Evolutionary conservation across 2,113 vertebrate genomes (phyloP).

Genomic region (Craseonycteris thonglongyai): DNA sequence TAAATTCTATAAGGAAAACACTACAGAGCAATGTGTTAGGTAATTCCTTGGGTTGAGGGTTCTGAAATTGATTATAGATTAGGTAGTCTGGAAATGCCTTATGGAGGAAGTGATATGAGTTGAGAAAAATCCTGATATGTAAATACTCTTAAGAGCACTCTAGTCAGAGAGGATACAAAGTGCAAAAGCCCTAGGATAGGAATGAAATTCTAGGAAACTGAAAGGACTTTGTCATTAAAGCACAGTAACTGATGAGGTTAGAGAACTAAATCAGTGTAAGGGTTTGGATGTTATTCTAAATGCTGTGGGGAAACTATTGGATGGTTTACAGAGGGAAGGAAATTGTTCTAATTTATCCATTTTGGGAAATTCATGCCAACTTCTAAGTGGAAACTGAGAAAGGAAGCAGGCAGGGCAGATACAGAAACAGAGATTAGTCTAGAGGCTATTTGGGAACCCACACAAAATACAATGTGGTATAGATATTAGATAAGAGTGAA

Average conservation of each 20-base stretch:
- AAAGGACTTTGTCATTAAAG: not conserved
- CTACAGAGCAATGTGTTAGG: not conserved
- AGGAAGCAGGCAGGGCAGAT: not conserved
- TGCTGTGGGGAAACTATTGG: not conserved
- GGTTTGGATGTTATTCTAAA: not conserved
- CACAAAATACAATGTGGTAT: not conserved
- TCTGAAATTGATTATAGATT: not conserved
- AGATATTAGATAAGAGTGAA: not conserved
- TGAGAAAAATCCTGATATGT: not conserved
- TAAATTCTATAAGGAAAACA: not conserved
- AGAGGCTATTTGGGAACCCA: not conserved
- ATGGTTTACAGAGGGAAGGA: not conserved
- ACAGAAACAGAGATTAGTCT: not conserved
- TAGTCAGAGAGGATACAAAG: not conserved
- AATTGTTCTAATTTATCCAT: not conserved
- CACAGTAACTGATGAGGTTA: not conserved
- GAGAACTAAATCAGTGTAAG: not conserved
- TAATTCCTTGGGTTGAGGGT: not conserved
- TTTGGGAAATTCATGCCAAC: not conserved
- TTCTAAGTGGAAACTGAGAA: not conserved
- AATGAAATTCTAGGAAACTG: not conserved
- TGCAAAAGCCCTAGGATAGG: not conserved
- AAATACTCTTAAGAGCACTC: not conserved
- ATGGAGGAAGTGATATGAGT: not conserved
- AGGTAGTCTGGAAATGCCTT: not conserved